Base-by-base conservation (phyloP, 2,113 vertebrate species). In the Aepyceros melampus region DNA sequence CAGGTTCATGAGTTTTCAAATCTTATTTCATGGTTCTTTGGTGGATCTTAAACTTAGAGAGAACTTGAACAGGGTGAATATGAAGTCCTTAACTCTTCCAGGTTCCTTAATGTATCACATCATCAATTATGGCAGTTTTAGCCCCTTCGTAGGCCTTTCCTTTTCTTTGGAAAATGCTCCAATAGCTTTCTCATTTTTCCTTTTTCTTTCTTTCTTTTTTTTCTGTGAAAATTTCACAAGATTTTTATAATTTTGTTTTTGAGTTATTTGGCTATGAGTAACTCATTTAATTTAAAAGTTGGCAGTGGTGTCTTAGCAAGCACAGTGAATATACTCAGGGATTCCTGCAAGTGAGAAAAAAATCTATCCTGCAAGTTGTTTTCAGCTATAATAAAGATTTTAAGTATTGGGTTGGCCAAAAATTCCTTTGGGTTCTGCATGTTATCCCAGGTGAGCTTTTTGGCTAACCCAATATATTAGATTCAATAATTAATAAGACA, bases 41-140 rank as follows among this genome's bases (percentile, higher is more conserved):
- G 96, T 89, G 60, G 36, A 64, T 93, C 87, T 88, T 88, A 92
- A 89, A 85, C 31, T 53, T 47, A 83, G 25, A 85, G 67, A 87
- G 92, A 97, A 96, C 74, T 96, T 95, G 92, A 96, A 62, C 87
- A 97, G 97, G 81, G 90, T 88, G 74, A 96, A 81, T 82, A 53
- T 36, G 29, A 93, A 91, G 94, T 60, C 25, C n/a, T 83, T 53
- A 55, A 74, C 74, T 60, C 45, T 93, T 94, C 40, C 31, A 58
- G 47, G 16, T 7, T n/a, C 62, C 67, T 27, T 58, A 86, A 91
- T 47, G 13, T 2, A 9, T 19, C 45, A 12, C 14, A 5, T 19
- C 6, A 43, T 45, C 78, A 45, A 71, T 5, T 6, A 5, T 36
- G 25, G 23, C 6, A 21, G n/a, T 49, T 60, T 82, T 36, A 76